These are phyloP conservation scores for Echinarachnius parma DNA, from an alignment of 53 echinoderm and acorn worm species.

Conservation along the genomic window DNA sequence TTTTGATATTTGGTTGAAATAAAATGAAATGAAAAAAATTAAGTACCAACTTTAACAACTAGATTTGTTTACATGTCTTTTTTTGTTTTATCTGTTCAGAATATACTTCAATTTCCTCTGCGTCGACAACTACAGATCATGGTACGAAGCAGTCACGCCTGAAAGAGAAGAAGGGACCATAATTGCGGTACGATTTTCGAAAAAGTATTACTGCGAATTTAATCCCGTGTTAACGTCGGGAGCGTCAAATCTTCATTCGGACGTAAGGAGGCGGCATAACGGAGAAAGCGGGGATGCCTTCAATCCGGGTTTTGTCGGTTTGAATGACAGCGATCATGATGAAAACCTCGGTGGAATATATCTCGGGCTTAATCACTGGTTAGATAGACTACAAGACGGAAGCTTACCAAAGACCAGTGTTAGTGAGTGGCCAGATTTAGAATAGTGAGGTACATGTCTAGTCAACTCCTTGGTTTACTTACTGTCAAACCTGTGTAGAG, in stretches of 20 bases:
- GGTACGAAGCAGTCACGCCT: constrained; percentile 4
- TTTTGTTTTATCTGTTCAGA: background rate
- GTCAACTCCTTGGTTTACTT: too few relatives aligned
- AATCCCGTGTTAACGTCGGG: constrained; percentile 4
- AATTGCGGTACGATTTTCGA: constrained; percentile 69
- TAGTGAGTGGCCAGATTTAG: constrained; percentile 18
- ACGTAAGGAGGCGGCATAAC: constrained; percentile 1
- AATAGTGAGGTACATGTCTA: background rate
- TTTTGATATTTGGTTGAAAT: too few relatives aligned
- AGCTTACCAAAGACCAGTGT: background rate
- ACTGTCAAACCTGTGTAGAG: too few relatives aligned
- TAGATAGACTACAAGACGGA: constrained; percentile 31
- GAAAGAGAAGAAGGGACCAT: constrained; percentile 45
- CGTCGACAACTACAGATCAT: background rate
- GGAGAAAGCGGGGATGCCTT: background rate
- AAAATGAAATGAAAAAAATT: too few relatives aligned
- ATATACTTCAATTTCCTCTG: background rate
- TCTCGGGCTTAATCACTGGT: background rate
- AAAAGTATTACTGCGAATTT: constrained; percentile 66
- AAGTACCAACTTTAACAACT: too few relatives aligned
- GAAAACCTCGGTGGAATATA: background rate
- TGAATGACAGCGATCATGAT: constrained; percentile 12
- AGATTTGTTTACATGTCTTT: background rate
- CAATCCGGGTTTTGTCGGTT: constrained; percentile 6
- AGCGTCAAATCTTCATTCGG: background rate